These are phyloP conservation scores for Nannoperca obscura DNA, from an alignment of 2,797 vertebrate genomes.

Conservation along the genomic window DNA sequence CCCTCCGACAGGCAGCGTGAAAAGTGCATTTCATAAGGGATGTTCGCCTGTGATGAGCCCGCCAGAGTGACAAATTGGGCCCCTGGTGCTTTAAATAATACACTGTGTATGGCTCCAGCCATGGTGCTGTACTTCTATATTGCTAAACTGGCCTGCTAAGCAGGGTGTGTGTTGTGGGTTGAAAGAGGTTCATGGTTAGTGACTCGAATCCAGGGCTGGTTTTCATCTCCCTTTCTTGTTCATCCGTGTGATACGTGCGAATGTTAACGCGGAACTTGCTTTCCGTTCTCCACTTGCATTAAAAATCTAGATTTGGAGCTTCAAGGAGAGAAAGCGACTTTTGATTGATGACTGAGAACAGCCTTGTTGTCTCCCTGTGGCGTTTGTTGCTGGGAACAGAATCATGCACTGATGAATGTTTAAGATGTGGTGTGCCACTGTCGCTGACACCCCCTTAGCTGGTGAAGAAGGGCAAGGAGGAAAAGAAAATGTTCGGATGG, in stretches of 20 bases:
- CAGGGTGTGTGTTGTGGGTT: conserved; percentile 41
- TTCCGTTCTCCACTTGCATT: conserved; percentile 50
- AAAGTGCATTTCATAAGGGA: conserved; percentile 87
- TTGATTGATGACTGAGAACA: conserved; percentile 53
- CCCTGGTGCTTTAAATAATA: conserved; percentile 85
- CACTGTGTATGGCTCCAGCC: conserved; percentile 70
- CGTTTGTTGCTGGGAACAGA: conserved; percentile 58
- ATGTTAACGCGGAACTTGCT: conserved; percentile 39
- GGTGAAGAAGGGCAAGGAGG: conserved; percentile 18
- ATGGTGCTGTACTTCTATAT: conserved; percentile 60
- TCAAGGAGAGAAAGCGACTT: conserved; percentile 30
- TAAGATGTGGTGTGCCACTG: conserved; percentile 46
- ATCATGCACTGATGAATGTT: conserved; percentile 67
- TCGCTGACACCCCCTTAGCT: conserved; percentile 38
- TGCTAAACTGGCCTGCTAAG: conserved; percentile 74
- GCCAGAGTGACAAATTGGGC: conserved; percentile 84
- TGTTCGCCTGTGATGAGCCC: conserved; percentile 82
- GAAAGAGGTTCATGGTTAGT: conserved; percentile 35
- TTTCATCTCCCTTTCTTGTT: conserved; percentile 57
- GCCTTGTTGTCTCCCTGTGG: conserved; percentile 56
- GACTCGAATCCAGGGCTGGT: conserved; percentile 35
- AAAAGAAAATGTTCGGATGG: conserved; percentile 23
- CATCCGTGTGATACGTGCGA: conserved; percentile 26
- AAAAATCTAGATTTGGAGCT: conserved; percentile 40
- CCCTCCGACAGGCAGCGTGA: conserved; percentile 78